Evolutionary conservation across 1,140 invertebrate species (phyloP).

Genomic region (Sarcophaga peregrina): DNA sequence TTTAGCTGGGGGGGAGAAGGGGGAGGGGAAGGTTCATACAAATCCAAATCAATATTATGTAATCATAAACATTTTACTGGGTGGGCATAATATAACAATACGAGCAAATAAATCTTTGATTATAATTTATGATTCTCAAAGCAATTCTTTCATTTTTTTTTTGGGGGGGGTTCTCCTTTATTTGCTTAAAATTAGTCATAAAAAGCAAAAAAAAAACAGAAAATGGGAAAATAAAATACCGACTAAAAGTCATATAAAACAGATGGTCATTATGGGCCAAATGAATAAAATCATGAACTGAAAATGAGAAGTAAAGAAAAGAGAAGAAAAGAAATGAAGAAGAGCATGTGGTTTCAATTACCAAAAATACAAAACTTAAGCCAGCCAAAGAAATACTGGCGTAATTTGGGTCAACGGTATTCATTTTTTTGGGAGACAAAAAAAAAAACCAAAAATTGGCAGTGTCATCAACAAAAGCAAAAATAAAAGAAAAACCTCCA

Average conservation of each 20-base stretch:
- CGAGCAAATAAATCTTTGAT: neutral
- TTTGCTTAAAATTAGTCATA: neutral
- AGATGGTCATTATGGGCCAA: neutral
- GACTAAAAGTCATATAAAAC: constrained; percentile 1
- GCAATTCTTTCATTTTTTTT: neutral
- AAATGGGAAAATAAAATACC: neutral
- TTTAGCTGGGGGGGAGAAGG: too few species aligned
- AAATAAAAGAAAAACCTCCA: neutral
- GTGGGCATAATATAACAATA: too few species aligned
- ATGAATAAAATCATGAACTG: too few species aligned
- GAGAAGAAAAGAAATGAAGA: neutral
- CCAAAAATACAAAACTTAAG: neutral
- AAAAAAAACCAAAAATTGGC: neutral
- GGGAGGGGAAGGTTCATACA: too few species aligned
- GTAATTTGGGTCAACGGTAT: constrained; percentile 8
- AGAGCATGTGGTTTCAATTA: constrained; percentile 15
- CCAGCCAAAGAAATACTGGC: neutral
- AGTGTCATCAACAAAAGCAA: constrained; percentile 2
- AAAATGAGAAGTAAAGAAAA: neutral
- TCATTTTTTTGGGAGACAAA: neutral
- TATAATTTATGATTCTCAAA: neutral
- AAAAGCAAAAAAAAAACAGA: neutral
- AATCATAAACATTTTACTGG: too few species aligned
- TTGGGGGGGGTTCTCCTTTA: neutral
- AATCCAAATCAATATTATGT: too few species aligned